These are phyloP conservation scores for Melanophora roralis DNA, from an alignment of 2,888 invertebrate species.

Conservation along the genomic window DNA sequence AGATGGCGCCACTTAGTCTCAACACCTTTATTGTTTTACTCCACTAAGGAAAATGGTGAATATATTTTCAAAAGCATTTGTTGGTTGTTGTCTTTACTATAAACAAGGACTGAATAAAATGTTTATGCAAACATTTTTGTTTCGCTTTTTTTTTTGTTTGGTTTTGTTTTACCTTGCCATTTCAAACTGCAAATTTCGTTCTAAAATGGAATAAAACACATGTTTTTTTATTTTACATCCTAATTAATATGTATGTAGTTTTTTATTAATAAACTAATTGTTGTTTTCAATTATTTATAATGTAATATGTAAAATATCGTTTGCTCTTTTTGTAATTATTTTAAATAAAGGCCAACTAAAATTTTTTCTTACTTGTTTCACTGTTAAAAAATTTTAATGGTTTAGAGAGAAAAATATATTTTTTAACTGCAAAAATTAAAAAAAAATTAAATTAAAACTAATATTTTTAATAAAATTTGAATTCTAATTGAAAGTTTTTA, in stretches of 20 bases:
- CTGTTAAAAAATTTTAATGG: constrained; percentile 1
- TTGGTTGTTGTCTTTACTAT: no score
- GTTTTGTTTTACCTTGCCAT: no score
- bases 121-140: no score
- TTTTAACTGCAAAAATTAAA: no score
- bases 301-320: constrained; percentile 35
- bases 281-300: constrained; percentile 44
- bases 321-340: constrained; percentile 4
- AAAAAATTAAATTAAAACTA: not conserved
- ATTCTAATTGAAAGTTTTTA: not conserved
- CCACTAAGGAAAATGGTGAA: no score
- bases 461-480: not conserved
- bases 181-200: not conserved
- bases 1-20: no score
- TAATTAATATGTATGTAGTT: constrained; percentile 5
- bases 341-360: constrained; percentile 56
- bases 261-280: constrained; percentile 9
- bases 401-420: not conserved
- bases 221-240: not conserved
- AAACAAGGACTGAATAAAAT: no score
- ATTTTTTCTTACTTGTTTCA: constrained; percentile 28
- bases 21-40: no score
- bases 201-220: not conserved
- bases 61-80: no score
- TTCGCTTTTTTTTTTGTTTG: no score